Percentiles rank a stretch among this genome's conserved stretches.
phyloP scores from a whole-genome alignment of 2,797 vertebrate genomes.

The Schizothorax lantsangensis region DNA sequence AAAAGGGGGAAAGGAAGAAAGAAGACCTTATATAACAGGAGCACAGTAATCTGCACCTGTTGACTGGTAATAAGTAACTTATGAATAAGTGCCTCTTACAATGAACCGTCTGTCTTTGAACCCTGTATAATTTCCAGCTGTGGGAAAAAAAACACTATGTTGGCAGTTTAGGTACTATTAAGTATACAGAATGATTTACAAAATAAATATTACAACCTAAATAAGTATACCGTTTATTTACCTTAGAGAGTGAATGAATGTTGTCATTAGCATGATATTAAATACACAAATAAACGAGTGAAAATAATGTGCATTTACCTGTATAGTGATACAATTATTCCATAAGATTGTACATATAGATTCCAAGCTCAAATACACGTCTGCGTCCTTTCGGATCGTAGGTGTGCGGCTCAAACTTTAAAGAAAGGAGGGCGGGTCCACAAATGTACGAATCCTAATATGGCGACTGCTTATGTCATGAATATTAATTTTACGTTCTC shows the following conservation, averaged over 20 bases:
- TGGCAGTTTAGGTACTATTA: not conserved
- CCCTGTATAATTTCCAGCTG: not conserved
- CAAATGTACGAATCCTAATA: not conserved
- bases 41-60: constrained; percentile 32
- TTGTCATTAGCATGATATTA: not conserved
- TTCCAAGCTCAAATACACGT: constrained; percentile 24
- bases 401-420: constrained; percentile 33
- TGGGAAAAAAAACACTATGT: not conserved
- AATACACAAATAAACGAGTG: not conserved
- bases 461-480: not conserved
- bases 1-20: not conserved
- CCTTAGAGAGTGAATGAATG: too few relatives aligned
- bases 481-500: not conserved
- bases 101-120: constrained; percentile 71
- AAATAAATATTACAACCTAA: not conserved
- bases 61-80: constrained; percentile 70
- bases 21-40: not conserved
- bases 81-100: constrained; percentile 60
- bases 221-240: not conserved
- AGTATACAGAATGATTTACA: not conserved
- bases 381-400: not conserved
- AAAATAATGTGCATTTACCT: constrained; percentile 6
- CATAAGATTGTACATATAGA: constrained; percentile 19
- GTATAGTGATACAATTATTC: constrained; percentile 12
- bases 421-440: constrained; percentile 3